Base-by-base conservation (phyloP, 2,113 vertebrate genomes). In the Coptodon bakossiorum region DNA sequence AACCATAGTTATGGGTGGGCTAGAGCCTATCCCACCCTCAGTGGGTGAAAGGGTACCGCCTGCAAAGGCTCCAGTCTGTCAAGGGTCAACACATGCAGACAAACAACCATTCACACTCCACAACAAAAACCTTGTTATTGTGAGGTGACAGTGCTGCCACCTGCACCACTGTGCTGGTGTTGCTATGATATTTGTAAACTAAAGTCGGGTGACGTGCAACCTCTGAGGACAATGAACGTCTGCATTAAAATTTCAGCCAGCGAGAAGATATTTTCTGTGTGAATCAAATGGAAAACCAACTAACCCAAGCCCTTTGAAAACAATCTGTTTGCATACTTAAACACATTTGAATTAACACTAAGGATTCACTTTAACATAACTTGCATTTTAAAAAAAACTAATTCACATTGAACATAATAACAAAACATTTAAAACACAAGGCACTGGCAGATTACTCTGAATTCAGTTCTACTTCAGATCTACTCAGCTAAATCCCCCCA, bases 321-420 rank as follows among this genome's bases (percentile, higher is more conserved):
- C 17, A 9, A 76, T 48, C 1, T 10, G 9, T 17, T 48, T 76
- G 22, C 8, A 22, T 24, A 24, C 38, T n/a, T 66, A 66, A 66
- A 38, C 3, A 68, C 36, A 73, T 73, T 27, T 73, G 38, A 73
- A 29, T 48, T 48, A 10, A 76, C 5, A 48, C 71, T 29, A 17
- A 76, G 71, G 9, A 48, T 76, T 76, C 2, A 29, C 71, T 76
- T 48, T 48, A 76, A 76, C 40, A 16, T 71, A 43, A 66, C 19
- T 45, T 45, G 22, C 22, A 2, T 71, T 24, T 24, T 24, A 1
- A 1, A 1, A 4, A 56, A 27, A 8, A 8, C 1, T 19, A 0
- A n/a, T 38, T 38, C 11, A 12, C 36, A 40, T 5, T 40, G 36
- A 68, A 48, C 43, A 16, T 48, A 48, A 29, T 50, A 73, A 43